Evolutionary conservation across 2,888 invertebrate species (phyloP).

Genomic region (Campaea margaritaria): DNA sequence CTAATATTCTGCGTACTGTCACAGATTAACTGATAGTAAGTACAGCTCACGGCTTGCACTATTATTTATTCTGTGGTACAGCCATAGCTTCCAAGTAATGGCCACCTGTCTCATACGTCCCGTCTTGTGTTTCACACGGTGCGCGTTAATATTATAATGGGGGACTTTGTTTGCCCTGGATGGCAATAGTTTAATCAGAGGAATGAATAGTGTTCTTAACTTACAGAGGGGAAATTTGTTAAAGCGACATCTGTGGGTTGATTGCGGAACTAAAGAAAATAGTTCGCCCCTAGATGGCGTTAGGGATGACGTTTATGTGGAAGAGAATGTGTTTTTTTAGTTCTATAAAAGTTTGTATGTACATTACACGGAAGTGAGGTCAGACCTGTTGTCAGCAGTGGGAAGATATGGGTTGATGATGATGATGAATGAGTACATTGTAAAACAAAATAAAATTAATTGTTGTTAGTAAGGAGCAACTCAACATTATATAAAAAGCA

Average conservation of each 20-base stretch:
- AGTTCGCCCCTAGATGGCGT: conserved; percentile 17
- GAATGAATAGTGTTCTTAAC: conserved; percentile 2
- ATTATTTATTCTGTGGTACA: no score
- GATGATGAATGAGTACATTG: no score
- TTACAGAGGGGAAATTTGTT: conserved; percentile 1
- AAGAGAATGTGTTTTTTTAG: neutral
- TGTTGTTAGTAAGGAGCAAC: no score
- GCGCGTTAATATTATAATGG: conserved; percentile 28
- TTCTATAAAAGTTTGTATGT: no score
- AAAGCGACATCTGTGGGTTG: conserved; percentile 21
- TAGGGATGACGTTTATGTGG: neutral
- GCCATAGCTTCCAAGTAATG: conserved; percentile 25
- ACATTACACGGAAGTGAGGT: no score
- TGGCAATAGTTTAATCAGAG: conserved; percentile 3
- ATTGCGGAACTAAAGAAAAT: conserved; percentile 2
- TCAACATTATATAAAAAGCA: no score
- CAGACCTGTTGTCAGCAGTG: no score
- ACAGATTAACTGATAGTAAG: no score
- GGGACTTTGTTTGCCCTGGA: conserved; percentile 18
- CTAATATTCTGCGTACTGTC: conserved; percentile 36
- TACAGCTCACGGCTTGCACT: no score
- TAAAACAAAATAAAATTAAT: no score
- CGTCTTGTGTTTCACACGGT: conserved; percentile 27
- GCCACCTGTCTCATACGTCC: conserved; percentile 33
- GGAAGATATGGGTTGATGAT: no score